Conservation (phyloP, 2,888 invertebrate genomes). For the Cephus nigrinus region DNA sequence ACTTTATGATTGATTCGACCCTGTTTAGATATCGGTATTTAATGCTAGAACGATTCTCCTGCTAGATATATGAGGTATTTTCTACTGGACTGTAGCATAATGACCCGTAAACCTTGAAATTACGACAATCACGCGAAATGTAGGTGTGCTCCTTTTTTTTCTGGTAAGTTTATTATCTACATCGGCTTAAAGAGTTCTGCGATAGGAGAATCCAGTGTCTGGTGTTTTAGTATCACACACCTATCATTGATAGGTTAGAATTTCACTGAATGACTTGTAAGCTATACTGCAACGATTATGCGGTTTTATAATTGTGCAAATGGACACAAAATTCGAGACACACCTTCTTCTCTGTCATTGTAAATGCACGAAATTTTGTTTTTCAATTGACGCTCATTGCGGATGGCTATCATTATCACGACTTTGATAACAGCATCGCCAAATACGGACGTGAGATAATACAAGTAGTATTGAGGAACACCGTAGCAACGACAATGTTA, state of each 20-base stretch:
- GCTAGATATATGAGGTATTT: not conserved
- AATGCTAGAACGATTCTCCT: not conserved
- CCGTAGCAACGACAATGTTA: not conserved
- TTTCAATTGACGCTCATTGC: not conserved
- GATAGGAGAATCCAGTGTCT: not conserved
- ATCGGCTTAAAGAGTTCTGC: not conserved
- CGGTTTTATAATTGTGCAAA: conserved; percentile 26
- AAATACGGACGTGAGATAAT: not conserved
- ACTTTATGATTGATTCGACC: not conserved
- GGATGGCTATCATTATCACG: not conserved
- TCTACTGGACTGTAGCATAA: not conserved
- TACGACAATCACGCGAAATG: not conserved
- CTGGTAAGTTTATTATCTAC: not conserved
- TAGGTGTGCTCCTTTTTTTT: not conserved
- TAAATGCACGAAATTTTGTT: not conserved
- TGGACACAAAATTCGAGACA: conserved; percentile 2
- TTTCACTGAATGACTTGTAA: not conserved
- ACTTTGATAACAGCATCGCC: not conserved
- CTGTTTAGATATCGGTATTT: not conserved
- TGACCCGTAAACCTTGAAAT: not conserved
- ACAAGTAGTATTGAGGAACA: not conserved
- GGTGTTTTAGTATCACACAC: not conserved
- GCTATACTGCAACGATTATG: not conserved
- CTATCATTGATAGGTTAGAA: not conserved
- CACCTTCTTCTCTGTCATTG: not conserved